Evolutionary conservation across 2,797 vertebrate genomes (phyloP).

Genomic region (Hephaestus fuliginosus): DNA sequence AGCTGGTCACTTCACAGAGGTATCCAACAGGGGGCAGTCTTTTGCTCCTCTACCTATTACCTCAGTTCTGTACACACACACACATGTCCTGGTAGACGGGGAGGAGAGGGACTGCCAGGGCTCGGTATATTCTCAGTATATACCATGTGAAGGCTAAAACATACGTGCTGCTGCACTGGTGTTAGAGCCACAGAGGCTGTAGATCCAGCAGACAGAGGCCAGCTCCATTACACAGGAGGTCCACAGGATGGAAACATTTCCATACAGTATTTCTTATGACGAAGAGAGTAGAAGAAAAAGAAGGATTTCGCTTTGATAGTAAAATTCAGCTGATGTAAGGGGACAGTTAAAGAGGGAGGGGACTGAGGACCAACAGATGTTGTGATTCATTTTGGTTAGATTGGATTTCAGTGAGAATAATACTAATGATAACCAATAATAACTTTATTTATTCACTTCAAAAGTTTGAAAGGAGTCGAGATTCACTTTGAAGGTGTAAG

Average conservation of each 20-base stretch:
- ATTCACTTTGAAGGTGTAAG: neutral
- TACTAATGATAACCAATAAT: no score
- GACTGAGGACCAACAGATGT: neutral
- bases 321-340: neutral
- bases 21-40: slow-evolving; percentile 84
- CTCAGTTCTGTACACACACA: slow-evolving; percentile 17
- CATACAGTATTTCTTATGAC: neutral
- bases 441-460: neutral
- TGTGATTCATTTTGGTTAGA: neutral
- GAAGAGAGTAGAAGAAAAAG: neutral
- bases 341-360: neutral
- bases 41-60: slow-evolving; percentile 64
- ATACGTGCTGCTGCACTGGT: slow-evolving; percentile 15
- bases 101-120: slow-evolving; percentile 22
- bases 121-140: slow-evolving; percentile 14
- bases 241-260: neutral
- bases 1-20: slow-evolving; percentile 34
- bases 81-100: neutral
- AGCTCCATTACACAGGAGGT: neutral
- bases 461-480: slow-evolving; percentile 11
- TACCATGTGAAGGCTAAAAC: slow-evolving; percentile 19
- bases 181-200: neutral
- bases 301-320: neutral
- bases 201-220: neutral
- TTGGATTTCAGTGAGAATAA: neutral